Percentiles rank a stretch among this genome's conserved stretches.
phyloP scores from a whole-genome alignment of 2,888 invertebrate species.

The Eudasyphora cyanicolor region DNA sequence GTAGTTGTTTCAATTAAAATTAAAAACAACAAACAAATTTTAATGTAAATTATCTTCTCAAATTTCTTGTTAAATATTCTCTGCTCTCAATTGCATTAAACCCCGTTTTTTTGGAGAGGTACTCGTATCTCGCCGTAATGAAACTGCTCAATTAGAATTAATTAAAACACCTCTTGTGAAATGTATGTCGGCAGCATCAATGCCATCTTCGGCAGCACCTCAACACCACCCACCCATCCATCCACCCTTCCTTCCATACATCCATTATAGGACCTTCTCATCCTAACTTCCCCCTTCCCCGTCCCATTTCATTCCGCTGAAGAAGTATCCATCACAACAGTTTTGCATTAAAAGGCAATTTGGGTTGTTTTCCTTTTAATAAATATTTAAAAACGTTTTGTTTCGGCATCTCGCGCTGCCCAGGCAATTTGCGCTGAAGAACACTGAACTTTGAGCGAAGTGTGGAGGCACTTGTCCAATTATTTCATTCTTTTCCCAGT shows the following conservation, averaged over 20 bases:
- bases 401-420: not conserved
- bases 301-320: too few species aligned
- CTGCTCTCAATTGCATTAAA: too few species aligned
- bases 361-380: not conserved
- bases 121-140: not conserved
- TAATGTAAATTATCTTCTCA: not conserved
- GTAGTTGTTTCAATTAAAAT: not conserved
- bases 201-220: not conserved
- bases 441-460: too few species aligned
- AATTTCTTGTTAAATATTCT: not conserved
- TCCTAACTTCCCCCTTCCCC: not conserved
- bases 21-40: not conserved
- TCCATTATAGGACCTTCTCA: too few species aligned
- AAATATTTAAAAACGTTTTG: not conserved
- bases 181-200: not conserved
- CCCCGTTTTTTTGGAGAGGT: not conserved
- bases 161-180: constrained; percentile 5
- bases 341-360: constrained; percentile 6
- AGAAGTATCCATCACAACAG: not conserved
- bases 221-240: not conserved
- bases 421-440: too few species aligned
- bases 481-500: not conserved
- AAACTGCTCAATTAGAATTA: constrained; percentile 13
- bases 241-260: not conserved
- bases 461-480: constrained; percentile 19